These are phyloP conservation scores for Acronicta leporina DNA, from an alignment of 2,888 invertebrate species.

Conservation along the genomic window DNA sequence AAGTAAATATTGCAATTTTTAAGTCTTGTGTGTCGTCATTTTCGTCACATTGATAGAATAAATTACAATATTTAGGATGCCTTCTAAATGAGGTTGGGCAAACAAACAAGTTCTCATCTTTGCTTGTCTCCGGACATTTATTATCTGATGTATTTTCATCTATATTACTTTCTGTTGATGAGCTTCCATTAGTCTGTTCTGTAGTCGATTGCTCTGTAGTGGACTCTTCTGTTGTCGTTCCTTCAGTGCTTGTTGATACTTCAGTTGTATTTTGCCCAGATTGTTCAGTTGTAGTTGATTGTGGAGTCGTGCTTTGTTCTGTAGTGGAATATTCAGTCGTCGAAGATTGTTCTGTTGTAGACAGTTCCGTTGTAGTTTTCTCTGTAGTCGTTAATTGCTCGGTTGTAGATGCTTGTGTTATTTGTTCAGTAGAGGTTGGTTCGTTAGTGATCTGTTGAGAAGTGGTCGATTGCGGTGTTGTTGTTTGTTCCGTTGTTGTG, in stretches of 20 bases:
- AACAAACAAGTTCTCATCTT: conserved; percentile 92
- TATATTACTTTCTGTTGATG: conserved; percentile 59
- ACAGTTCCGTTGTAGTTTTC: conserved; percentile 43
- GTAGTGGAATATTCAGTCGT: conserved; percentile 52
- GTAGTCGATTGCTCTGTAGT: conserved; percentile 58
- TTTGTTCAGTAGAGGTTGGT: conserved; percentile 50
- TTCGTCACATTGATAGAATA: conserved; percentile 95
- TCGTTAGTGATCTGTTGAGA: conserved; percentile 38
- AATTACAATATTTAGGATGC: conserved; percentile 94
- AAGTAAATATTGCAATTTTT: conserved; percentile 93
- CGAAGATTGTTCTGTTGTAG: conserved; percentile 53
- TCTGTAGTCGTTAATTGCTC: conserved; percentile 35
- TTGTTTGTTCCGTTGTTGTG: conserved; percentile 41
- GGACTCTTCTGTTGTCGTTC: conserved; percentile 25
- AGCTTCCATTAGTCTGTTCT: conserved; percentile 48
- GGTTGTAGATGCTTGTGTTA: conserved; percentile 46
- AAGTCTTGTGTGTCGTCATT: conserved; percentile 91
- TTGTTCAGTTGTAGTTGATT: conserved; percentile 51
- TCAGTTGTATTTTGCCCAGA: conserved; percentile 55
- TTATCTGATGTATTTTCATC: conserved; percentile 62
- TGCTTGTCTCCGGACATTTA: conserved; percentile 89
- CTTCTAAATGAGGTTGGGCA: conserved; percentile 95
- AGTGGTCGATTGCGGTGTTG: conserved; percentile 27
- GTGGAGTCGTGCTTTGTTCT: conserved; percentile 61
- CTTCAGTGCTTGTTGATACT: conserved; percentile 52